Conservation (phyloP, 2,113 vertebrate genomes). For the Todiramphus chloris region DNA sequence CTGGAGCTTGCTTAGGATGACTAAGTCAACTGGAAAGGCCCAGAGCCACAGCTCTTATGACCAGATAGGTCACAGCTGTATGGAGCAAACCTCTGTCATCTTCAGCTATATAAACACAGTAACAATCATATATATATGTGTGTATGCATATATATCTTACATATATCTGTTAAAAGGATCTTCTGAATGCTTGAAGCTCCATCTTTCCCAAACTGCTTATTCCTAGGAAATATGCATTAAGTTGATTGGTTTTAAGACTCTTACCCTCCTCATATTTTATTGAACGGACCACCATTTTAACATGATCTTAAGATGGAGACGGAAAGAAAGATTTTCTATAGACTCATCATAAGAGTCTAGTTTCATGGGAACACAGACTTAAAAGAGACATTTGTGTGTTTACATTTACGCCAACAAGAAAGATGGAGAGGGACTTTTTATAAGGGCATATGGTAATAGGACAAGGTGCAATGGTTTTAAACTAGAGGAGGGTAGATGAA, state of each 20-base stretch:
- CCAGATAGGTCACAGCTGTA: background rate
- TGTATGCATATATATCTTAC: background rate
- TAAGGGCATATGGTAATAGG: too few species aligned
- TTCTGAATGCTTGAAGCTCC: background rate
- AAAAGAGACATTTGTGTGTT: background rate
- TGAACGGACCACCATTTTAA: background rate
- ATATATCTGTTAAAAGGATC: background rate
- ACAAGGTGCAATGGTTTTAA: too few species aligned
- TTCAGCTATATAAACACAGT: background rate
- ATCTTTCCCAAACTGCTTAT: background rate
- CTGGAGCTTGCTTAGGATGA: background rate
- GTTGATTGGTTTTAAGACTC: background rate
- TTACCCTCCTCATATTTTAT: background rate
- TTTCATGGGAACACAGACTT: background rate
- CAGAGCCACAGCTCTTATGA: background rate
- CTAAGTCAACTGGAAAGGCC: background rate
- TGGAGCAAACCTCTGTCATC: background rate
- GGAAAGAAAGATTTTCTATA: background rate
- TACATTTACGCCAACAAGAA: background rate
- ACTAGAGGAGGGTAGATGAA: too few species aligned
- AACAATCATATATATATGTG: background rate
- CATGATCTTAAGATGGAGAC: background rate
- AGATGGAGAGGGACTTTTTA: too few species aligned
- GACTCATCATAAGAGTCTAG: background rate
- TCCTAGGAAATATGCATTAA: background rate